Percentiles rank a stretch among this genome's conserved stretches.
These are phyloP conservation scores for Malacosoma neustria DNA, from an alignment of 2,888 invertebrate species.

Conservation along the genomic window DNA sequence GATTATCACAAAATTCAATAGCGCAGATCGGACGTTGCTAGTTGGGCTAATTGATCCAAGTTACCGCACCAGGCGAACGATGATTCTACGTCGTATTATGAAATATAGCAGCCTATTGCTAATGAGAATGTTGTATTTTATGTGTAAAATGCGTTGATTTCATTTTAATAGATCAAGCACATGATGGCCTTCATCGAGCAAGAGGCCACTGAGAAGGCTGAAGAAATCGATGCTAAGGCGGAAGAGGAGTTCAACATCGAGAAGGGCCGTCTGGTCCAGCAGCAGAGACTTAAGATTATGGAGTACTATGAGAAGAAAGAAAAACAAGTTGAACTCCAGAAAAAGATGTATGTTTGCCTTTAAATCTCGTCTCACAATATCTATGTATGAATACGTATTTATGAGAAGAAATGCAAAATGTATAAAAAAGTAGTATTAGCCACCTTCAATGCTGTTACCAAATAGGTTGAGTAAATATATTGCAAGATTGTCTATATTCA, in stretches of 20 bases:
- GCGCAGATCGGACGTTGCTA: slow-evolving; percentile 31
- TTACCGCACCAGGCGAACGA: slow-evolving; percentile 20
- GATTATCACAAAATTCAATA: slow-evolving; percentile 9
- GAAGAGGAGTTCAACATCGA: slow-evolving; percentile 99
- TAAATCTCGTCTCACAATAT: slow-evolving; percentile 1
- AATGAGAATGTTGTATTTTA: not conserved
- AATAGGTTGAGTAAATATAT: no score
- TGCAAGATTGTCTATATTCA: no score
- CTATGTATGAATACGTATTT: no score
- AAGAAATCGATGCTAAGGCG: slow-evolving; percentile 99
- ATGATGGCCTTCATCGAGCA: slow-evolving; percentile 99
- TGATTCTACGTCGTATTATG: slow-evolving; percentile 1
- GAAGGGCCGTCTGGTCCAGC: slow-evolving; percentile 98
- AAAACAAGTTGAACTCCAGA: slow-evolving; percentile 98
- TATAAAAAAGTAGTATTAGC: no score
- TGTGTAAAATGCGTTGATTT: slow-evolving; percentile 10
- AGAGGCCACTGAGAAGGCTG: slow-evolving; percentile 99
- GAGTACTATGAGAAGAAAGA: slow-evolving; percentile 99
- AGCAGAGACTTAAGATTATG: slow-evolving; percentile 99
- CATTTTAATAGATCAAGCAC: slow-evolving; percentile 91
- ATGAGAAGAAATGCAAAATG: no score
- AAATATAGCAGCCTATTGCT: not conserved
- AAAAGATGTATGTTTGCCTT: slow-evolving; percentile 89
- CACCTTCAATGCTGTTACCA: no score
- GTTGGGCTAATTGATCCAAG: slow-evolving; percentile 58